Evolutionary conservation across 2,113 vertebrate species (phyloP).

Genomic region (Oreochromis aureus): DNA sequence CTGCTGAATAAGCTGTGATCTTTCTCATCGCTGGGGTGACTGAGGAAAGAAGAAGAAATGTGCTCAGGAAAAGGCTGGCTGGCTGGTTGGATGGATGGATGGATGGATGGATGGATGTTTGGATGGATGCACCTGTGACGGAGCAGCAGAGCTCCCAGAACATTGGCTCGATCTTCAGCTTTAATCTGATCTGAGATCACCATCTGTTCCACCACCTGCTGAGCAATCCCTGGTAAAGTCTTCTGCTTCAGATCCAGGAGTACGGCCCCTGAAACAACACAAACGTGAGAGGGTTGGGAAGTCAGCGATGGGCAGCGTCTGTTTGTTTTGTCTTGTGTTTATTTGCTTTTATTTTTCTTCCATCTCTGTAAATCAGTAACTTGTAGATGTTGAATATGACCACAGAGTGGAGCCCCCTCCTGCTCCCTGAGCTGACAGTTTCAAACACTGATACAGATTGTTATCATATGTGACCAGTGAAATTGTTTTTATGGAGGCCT

Average conservation of each 20-base stretch:
- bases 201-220: slow-evolving; percentile 95
- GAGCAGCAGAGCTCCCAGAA: slow-evolving; percentile 83
- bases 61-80: neutral
- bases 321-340: rapidly evolving
- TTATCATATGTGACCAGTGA: neutral
- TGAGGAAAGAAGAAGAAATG: slow-evolving; percentile 28
- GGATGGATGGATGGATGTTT: neutral
- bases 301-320: rapidly evolving
- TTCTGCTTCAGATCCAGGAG: slow-evolving; percentile 88
- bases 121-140: slow-evolving; percentile 80
- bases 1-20: slow-evolving; percentile 82
- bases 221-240: slow-evolving; percentile 85
- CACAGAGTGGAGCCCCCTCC: neutral
- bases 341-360: neutral
- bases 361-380: neutral
- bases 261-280: slow-evolving; percentile 76
- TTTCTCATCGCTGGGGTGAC: slow-evolving; percentile 88
- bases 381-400: neutral
- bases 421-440: neutral
- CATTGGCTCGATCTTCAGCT: slow-evolving; percentile 82
- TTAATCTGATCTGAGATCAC: slow-evolving; percentile 91
- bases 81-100: neutral
- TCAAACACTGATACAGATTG: neutral
- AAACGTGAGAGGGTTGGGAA: neutral
- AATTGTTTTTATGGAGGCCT: neutral